Evolutionary conservation across 2,113 vertebrate species (phyloP), one percentile per base, ranked within the genome.

Genomic region (Zingel zingel): DNA sequence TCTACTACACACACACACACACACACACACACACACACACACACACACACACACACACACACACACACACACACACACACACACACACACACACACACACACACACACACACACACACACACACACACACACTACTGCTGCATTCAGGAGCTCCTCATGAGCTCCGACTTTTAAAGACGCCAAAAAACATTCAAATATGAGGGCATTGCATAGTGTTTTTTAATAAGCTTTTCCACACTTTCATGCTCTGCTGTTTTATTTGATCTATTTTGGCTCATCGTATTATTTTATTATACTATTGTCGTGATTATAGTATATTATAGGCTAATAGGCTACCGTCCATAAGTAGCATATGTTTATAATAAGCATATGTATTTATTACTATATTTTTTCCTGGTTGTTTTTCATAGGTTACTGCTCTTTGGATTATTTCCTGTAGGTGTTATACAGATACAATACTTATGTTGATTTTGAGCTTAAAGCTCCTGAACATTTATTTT

Each of bases 31-130:
- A 39, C 39, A 39, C 36, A 39, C 36, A 39, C 36, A 39, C 36
- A 39, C 36, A 91, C 83, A 91, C 86, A 81, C 91, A 91, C 92
- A 90, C 85, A 87, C 90, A 91, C 83, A 91, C 86, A 81, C 83
- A 91, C 86, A 81, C 91, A 91, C 92, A 90, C 85, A 87, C 90
- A 43, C 39, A 43, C 39, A 43, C 39, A 39, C 39, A 39, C 39
- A 39, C 39, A 39, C 39, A 39, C 39, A 39, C 36, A 36, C 33
- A 36, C 33, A 36, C 33, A 36, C 36, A 39, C 36, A 91, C 83
- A 91, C 85, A 81, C 91, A 91, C 92, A 90, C 85, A 86, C 90
- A 36, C 33, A 36, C 33, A 36, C 33, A 36, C 36, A 39, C 36
- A 91, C 83, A 91, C 85, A 81, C 91, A 91, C 92, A 90, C 85